Percentiles rank a stretch among this genome's conserved stretches.
These are phyloP conservation scores for Poecilia picta DNA, from an alignment of 2,797 vertebrate species.

Conservation along the genomic window DNA sequence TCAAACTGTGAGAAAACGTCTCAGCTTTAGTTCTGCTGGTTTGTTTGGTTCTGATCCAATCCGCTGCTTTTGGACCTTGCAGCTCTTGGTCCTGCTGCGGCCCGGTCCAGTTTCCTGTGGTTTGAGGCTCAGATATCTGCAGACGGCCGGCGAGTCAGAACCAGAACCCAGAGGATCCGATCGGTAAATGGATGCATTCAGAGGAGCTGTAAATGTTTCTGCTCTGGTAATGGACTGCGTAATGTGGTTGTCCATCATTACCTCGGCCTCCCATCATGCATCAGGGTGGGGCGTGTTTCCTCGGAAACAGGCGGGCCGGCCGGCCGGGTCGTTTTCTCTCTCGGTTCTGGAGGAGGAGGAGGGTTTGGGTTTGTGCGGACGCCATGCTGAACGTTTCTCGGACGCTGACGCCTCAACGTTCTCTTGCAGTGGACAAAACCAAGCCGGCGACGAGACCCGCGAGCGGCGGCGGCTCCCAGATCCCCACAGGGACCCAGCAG, in stretches of 20 bases:
- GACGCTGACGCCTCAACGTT: constrained; percentile 46
- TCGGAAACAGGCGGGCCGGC: neutral
- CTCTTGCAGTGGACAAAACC: constrained; percentile 80
- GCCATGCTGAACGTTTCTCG: constrained; percentile 64
- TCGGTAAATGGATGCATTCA: neutral
- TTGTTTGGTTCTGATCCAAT: neutral
- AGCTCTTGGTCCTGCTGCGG: neutral
- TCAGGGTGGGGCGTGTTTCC: constrained; percentile 60
- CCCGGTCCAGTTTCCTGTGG: neutral
- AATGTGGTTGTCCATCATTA: constrained; percentile 57
- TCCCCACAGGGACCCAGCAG: constrained; percentile 39
- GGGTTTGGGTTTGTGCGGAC: constrained; percentile 19
- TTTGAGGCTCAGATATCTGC: neutral
- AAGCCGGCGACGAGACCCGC: constrained; percentile 38
- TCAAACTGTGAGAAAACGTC: neutral
- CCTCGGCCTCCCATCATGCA: constrained; percentile 73
- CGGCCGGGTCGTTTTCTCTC: neutral
- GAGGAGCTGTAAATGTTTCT: constrained; percentile 42
- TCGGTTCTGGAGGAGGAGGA: constrained; percentile 1
- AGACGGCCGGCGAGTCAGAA: neutral
- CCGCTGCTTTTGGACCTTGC: neutral
- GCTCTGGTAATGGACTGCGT: constrained; percentile 60
- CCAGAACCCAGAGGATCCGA: neutral
- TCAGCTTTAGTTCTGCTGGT: neutral
- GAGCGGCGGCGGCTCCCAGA: constrained; percentile 16